Conservation (phyloP, 2,113 vertebrate species). For the Hassar affinis region DNA sequence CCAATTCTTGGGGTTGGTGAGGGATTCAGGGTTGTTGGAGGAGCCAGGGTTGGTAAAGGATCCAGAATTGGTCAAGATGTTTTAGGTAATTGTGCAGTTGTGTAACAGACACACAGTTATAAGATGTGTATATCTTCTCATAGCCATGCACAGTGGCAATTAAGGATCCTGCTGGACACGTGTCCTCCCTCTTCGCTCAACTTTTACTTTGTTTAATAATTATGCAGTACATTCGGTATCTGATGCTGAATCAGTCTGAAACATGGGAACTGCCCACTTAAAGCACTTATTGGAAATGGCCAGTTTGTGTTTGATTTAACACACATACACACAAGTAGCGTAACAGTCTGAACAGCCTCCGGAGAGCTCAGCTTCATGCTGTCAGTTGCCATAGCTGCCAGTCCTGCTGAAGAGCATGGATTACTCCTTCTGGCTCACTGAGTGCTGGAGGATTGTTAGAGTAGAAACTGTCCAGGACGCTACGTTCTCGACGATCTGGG, state of each 20-base stretch:
- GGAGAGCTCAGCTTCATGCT: slow-evolving; percentile 45
- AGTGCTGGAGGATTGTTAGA: slow-evolving; percentile 3
- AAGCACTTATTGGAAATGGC: slow-evolving; percentile 10
- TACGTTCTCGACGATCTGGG: background rate
- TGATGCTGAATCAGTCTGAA: background rate
- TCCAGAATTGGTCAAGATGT: background rate
- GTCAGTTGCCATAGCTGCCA: slow-evolving; percentile 53
- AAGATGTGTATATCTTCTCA: background rate
- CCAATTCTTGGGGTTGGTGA: no score
- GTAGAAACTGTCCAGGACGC: background rate
- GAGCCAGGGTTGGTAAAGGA: slow-evolving; percentile 11
- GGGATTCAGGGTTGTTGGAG: no score
- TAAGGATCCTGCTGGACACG: background rate
- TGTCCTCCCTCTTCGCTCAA: no score
- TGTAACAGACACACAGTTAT: background rate
- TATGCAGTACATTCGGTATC: background rate
- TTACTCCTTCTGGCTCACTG: slow-evolving; percentile 26
- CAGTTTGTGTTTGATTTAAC: background rate
- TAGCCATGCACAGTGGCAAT: background rate
- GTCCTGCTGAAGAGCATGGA: slow-evolving; percentile 35
- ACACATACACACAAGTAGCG: background rate
- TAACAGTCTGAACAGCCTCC: slow-evolving; percentile 29
- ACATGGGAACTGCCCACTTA: background rate
- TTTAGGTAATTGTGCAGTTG: background rate
- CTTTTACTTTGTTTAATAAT: background rate